Conservation (phyloP, 92 coral and sea anemone genomes). For the Plumapathes pennacea region DNA sequence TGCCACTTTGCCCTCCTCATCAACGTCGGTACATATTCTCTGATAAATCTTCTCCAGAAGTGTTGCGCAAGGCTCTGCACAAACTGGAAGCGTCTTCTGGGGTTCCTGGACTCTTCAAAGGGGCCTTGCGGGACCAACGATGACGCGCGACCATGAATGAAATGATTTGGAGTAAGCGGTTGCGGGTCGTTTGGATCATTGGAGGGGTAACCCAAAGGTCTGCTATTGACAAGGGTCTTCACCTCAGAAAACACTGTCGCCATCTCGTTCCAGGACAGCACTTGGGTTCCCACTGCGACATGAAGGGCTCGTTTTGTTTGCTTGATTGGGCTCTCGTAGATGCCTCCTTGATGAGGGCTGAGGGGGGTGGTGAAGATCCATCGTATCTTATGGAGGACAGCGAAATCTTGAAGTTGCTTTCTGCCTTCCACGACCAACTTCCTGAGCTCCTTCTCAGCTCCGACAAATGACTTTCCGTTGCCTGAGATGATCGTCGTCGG, state of each 20-base stretch:
- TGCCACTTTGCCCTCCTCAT: conserved; percentile 9
- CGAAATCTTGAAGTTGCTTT: conserved; percentile 21
- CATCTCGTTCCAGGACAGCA: conserved; percentile 38
- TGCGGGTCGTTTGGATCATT: conserved; percentile 41
- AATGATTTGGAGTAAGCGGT: conserved; percentile 44
- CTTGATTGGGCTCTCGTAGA: conserved; percentile 34
- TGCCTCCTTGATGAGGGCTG: conserved; percentile 41
- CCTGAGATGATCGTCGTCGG: conserved; percentile 33
- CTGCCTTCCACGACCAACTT: conserved; percentile 11
- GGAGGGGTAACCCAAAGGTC: conserved; percentile 24
- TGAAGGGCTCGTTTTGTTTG: conserved; percentile 11
- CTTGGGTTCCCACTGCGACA: conserved; percentile 13
- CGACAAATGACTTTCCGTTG: conserved; percentile 47
- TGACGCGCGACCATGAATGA: conserved; percentile 35
- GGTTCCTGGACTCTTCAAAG: conserved; percentile 16
- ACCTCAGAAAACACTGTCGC: conserved; percentile 31
- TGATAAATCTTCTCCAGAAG: conserved; percentile 7
- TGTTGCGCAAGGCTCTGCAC: neutral
- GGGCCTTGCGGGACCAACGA: conserved; percentile 49
- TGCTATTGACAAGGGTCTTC: conserved; percentile 30
- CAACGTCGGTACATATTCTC: conserved; percentile 1
- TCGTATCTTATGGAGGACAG: conserved; percentile 25
- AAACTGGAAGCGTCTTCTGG: conserved; percentile 6
- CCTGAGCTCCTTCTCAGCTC: conserved; percentile 25
- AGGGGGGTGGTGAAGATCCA: conserved; percentile 42